A percentile compares a stretch with the other conserved stretches of the same genome.
These are phyloP conservation scores for Lithosia quadra DNA, from an alignment of 2,888 invertebrate species.

Conservation along the genomic window DNA sequence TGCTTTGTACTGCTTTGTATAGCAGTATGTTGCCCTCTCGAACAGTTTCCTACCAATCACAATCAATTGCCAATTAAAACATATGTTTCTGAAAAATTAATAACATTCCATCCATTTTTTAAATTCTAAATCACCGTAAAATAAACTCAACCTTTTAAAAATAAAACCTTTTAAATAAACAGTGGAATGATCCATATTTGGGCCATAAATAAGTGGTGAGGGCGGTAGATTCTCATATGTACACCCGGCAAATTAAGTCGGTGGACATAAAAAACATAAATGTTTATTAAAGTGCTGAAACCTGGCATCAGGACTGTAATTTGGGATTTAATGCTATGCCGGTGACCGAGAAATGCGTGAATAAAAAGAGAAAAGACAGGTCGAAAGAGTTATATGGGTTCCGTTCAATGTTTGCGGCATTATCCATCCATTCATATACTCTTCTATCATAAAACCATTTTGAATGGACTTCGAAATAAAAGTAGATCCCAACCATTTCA, in stretches of 20 bases:
- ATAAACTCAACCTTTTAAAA: neutral
- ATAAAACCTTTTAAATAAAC: slow-evolving; percentile 21
- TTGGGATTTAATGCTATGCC: slow-evolving; percentile 51
- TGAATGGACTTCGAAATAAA: neutral
- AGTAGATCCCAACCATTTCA: neutral
- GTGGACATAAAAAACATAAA: slow-evolving; percentile 53
- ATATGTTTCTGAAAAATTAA: neutral
- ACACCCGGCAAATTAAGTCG: slow-evolving; percentile 52
- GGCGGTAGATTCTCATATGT: slow-evolving; percentile 40
- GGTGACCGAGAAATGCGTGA: slow-evolving; percentile 35
- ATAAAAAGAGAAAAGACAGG: slow-evolving; percentile 33
- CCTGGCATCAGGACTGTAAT: slow-evolving; percentile 54
- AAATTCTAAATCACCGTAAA: slow-evolving; percentile 12
- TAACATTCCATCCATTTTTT: neutral
- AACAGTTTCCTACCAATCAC: too few relatives aligned
- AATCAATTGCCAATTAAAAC: neutral
- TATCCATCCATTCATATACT: too few relatives aligned
- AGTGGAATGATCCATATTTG: slow-evolving; percentile 32
- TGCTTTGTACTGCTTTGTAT: too few relatives aligned
- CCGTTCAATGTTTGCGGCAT: slow-evolving; percentile 21
- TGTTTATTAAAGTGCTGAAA: slow-evolving; percentile 58
- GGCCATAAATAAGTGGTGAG: slow-evolving; percentile 34
- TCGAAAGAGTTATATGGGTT: slow-evolving; percentile 29
- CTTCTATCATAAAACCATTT: neutral
- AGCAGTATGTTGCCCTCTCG: too few relatives aligned